Evolutionary conservation across 2,797 vertebrate species (phyloP), one percentile per base, ranked within the genome.

Genomic region (Potorous gilbertii): DNA sequence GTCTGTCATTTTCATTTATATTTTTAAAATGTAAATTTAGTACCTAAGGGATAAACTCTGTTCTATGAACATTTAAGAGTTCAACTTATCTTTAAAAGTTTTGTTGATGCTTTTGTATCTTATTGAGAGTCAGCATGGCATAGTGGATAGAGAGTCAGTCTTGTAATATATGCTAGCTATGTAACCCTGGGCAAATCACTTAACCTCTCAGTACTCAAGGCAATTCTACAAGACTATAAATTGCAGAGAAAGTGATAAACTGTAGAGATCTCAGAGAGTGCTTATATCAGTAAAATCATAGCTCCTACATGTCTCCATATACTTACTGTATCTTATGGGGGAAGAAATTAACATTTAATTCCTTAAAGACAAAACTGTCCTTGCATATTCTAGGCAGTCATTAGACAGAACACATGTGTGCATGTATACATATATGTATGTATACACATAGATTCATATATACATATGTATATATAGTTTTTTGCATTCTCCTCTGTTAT

Each of bases 331-430:
- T 27, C 74, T 24, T 90, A 92, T 94, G 95, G 2, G 93, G 91
- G 90, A 95, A 96, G 92, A 98, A 96, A 95, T 95, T 98, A 93
- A 92, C 95, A 94, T 95, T 98, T 96, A 96, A 98, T 27, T 90
- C 91, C 94, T 46, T 90, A 81, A 56, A 95, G 91, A 96, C 96
- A 81, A 46, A 81, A 81, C 40, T 81, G 74, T 3, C 40, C 46
- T 46, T 11, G 21, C 94, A 95, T 94, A 81, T 54, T 96, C 55
- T 91, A n/a, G 94, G 92, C 56, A 94, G 62, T 21, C 9, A 91
- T 81, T 4, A 62, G 11, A 52, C 52, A 52, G 52, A 52, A 52
- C 6, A 52, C 52, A 6, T 52, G 6, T 52, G 6, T 52, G 52
- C 8, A 34, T 34, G 34, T 34, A 62, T 62, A 14, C 28, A 29